Evolutionary conservation across 2,113 vertebrate genomes (phyloP).

Genomic region (Notothenia rossii): DNA sequence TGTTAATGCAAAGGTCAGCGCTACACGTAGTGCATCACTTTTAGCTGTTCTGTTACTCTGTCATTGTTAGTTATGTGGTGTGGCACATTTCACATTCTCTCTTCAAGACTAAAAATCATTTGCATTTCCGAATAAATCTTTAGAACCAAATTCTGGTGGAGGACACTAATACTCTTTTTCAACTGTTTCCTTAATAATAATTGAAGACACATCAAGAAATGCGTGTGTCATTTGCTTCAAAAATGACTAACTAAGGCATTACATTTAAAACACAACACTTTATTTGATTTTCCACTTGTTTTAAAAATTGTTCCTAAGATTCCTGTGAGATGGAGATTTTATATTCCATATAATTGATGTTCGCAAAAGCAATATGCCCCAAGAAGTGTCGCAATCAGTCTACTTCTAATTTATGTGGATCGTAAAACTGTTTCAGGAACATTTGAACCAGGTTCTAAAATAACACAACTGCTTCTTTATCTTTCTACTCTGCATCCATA

Average conservation of each 20-base stretch:
- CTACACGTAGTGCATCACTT: slow-evolving; percentile 31
- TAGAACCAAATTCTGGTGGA: not conserved
- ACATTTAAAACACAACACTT: no score
- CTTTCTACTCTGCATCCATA: not conserved
- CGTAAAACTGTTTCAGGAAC: not conserved
- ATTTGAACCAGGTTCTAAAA: not conserved
- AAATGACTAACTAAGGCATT: not conserved
- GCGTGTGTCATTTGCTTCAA: not conserved
- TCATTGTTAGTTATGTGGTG: not conserved
- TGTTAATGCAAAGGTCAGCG: slow-evolving; percentile 53
- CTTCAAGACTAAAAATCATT: not conserved
- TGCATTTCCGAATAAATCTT: not conserved
- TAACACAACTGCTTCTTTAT: slow-evolving; percentile 3
- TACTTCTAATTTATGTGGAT: not conserved
- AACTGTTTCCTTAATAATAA: not conserved
- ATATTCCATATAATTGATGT: not conserved
- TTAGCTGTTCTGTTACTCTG: slow-evolving; percentile 1
- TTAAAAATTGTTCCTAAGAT: no score
- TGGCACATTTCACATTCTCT: not conserved
- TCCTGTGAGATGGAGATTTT: not conserved
- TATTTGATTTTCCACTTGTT: no score
- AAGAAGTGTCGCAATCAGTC: not conserved
- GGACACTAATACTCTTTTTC: not conserved
- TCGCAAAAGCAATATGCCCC: not conserved
- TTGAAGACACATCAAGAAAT: not conserved